Evolutionary conservation across 2,113 vertebrate genomes (phyloP).

Genomic region (Ibidorhyncha struthersii): DNA sequence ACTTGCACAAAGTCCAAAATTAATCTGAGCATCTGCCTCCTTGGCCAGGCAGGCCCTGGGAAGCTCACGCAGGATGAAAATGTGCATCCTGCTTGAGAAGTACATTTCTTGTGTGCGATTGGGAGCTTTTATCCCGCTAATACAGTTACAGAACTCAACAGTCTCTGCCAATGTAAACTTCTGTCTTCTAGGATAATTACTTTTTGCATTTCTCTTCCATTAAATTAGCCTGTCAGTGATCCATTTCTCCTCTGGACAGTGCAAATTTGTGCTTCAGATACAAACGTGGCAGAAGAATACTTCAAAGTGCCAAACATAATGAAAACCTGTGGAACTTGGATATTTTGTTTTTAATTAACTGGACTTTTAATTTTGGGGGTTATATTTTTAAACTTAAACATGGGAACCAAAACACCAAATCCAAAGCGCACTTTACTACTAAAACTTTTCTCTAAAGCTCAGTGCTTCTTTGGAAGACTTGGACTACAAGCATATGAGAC

Average conservation of each 20-base stretch:
- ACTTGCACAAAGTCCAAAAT: not conserved
- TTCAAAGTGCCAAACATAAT: not conserved
- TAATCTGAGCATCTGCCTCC: not conserved
- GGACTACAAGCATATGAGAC: not conserved
- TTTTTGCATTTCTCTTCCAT: not conserved
- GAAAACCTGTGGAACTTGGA: not conserved
- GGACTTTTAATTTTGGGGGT: not conserved
- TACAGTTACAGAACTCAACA: not conserved
- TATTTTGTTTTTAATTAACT: not conserved
- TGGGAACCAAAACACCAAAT: not conserved
- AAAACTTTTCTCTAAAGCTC: not conserved
- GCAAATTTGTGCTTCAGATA: not conserved
- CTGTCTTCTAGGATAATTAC: not conserved
- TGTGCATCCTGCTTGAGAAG: rapidly evolving
- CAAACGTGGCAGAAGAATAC: not conserved
- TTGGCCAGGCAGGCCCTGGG: not conserved
- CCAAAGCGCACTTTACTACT: not conserved
- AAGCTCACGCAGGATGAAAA: not conserved
- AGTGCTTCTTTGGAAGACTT: not conserved
- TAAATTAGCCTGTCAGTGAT: not conserved
- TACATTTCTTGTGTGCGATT: rapidly evolving
- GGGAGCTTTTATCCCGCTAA: not conserved
- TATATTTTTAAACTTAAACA: not conserved
- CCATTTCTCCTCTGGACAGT: not conserved
- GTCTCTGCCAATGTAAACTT: not conserved